Percentiles rank a stretch among this genome's conserved stretches.
These are phyloP conservation scores for Cyclopterus lumpus DNA, from an alignment of 2,797 vertebrate genomes.

Conservation along the genomic window DNA sequence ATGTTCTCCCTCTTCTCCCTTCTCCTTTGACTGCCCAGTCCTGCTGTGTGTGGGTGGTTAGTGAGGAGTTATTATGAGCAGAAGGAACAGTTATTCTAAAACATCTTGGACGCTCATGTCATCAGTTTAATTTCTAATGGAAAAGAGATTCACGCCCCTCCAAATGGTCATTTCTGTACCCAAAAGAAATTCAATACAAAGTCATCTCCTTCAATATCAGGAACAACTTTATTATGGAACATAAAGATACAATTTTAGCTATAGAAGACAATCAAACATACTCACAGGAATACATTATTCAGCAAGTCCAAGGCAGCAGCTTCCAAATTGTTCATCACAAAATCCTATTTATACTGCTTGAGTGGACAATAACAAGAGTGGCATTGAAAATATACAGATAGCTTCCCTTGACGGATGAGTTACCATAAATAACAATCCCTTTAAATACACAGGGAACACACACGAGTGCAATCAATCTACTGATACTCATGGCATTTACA, in stretches of 20 bases:
- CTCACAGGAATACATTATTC: slow-evolving; percentile 38
- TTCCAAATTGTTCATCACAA: slow-evolving; percentile 36
- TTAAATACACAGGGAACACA: slow-evolving; percentile 33
- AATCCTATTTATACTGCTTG: slow-evolving; percentile 22
- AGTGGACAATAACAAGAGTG: not conserved
- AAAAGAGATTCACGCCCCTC: not conserved
- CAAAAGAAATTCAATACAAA: not conserved
- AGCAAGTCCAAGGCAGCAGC: slow-evolving; percentile 23
- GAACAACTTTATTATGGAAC: slow-evolving; percentile 60
- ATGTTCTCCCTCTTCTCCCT: not conserved
- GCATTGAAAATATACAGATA: slow-evolving; percentile 25
- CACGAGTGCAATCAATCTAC: slow-evolving; percentile 25
- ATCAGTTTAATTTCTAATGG: not conserved
- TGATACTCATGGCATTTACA: slow-evolving; percentile 15
- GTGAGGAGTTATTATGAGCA: not conserved
- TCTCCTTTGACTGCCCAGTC: not conserved
- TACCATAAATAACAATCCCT: slow-evolving; percentile 35
- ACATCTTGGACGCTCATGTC: not conserved
- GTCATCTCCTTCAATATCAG: not conserved
- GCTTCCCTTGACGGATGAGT: not conserved
- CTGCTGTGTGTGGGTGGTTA: not conserved
- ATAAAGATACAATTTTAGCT: slow-evolving; percentile 20
- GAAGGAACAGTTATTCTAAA: not conserved
- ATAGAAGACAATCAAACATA: slow-evolving; percentile 17
- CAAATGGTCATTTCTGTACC: not conserved